Evolutionary conservation across 1,140 invertebrate genomes (phyloP), one percentile per base, ranked within the genome.

Genomic region (Brachionus plicatilis): DNA sequence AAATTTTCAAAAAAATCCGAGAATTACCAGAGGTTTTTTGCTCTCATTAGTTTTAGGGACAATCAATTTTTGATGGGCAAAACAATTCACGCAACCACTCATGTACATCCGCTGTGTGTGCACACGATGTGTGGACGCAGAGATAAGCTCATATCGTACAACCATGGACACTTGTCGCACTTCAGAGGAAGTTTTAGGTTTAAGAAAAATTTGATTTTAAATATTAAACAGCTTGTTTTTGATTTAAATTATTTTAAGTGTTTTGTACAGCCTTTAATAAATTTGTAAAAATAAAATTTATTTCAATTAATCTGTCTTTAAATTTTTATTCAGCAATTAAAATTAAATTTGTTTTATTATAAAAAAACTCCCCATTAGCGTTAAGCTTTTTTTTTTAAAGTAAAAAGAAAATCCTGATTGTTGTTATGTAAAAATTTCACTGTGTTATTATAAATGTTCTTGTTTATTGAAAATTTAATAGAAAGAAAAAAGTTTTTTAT

Each of bases 201-300:
- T 3, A 76, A 29, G 45, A 76, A 76, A 20, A 20, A 50, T 47
- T 20, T 72, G 11, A 47, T 14, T 72, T 20, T 72, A 8, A 76
- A 27, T 29, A 76, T 76, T 47, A 76, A 20, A 50, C 72, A 76
- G 45, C 20, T 76, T 9, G 45, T 76, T 4, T 76, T 76, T 76
- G 72, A 76, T 47, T 76, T 76, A 24, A 76, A 76, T 53, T 76
- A 76, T 76, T 76, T 76, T 9, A 76, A 76, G 43, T 76, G 72
- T 76, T 76, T 76, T 76, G 72, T 76, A 11, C n/a, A 76, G 12
- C 72, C 72, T 14, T 72, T 72, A 11, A 12, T 68, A 27, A 68
- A 68, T 33, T 27, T 24, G 56, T 14, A 47, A 47, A 47, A 47
- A 37, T 37, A 37, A 37, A 37, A 1, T 29, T 29, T 29, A 29